phyloP scores from a whole-genome alignment of 1,140 invertebrate genomes.

The Agraylea sexmaculata region DNA sequence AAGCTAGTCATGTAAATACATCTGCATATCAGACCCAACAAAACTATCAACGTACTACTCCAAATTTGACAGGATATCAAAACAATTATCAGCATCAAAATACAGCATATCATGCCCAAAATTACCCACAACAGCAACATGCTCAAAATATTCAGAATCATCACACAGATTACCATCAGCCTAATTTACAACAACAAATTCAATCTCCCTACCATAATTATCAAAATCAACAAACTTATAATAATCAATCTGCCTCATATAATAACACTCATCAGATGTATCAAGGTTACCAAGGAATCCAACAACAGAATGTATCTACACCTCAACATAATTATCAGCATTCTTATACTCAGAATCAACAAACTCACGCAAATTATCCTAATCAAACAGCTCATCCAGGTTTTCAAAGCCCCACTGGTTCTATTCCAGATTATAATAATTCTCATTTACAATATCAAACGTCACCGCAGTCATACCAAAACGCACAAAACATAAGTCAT shows the following conservation, averaged over 20 bases:
- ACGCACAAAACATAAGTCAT: slow-evolving; percentile 8
- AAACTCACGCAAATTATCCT: slow-evolving; percentile 27
- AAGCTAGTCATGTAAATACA: no score
- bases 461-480: slow-evolving; percentile 2
- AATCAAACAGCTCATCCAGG: slow-evolving; percentile 22
- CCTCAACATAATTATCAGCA: slow-evolving; percentile 31
- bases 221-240: no score
- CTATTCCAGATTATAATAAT: slow-evolving; percentile 9
- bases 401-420: slow-evolving; percentile 12
- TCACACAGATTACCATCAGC: no score
- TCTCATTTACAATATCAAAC: slow-evolving; percentile 12
- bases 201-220: no score
- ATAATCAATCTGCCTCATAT: no score
- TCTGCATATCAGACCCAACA: no score
- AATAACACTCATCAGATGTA: no score
- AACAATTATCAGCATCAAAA: slow-evolving; percentile 10
- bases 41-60: no score
- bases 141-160: background rate
- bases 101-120: slow-evolving; percentile 2
- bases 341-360: slow-evolving; percentile 31
- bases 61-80: slow-evolving; percentile 15
- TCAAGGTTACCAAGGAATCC: no score
- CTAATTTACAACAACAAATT: no score
- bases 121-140: background rate
- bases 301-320: slow-evolving; percentile 27